Conservation (phyloP, 2,888 invertebrate genomes). For the Helicoverpa assulta region DNA sequence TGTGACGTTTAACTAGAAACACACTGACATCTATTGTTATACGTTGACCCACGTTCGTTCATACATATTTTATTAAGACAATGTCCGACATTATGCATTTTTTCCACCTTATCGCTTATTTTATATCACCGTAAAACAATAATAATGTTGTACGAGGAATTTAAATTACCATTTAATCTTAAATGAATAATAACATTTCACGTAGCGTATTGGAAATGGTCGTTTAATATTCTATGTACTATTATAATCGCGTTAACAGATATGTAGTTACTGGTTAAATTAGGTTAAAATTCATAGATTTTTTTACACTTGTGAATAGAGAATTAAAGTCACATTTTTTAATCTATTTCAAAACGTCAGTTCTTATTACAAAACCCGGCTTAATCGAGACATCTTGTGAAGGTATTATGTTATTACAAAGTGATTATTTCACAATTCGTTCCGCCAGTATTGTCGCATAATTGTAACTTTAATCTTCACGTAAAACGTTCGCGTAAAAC, state of each 20-base stretch:
- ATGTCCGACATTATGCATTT: slow-evolving; percentile 18
- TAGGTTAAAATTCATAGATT: slow-evolving; percentile 1
- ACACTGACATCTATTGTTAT: slow-evolving; percentile 60
- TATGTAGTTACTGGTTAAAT: slow-evolving; percentile 1
- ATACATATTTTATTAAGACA: slow-evolving; percentile 49
- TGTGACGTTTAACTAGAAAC: slow-evolving; percentile 11
- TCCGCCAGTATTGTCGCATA: slow-evolving; percentile 28
- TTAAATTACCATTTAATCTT: slow-evolving; percentile 2
- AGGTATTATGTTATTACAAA: slow-evolving; percentile 31
- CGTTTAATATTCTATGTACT: slow-evolving; percentile 5
- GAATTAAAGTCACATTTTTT: not conserved
- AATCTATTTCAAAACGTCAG: not conserved
- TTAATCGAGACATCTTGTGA: slow-evolving; percentile 18
- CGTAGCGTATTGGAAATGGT: slow-evolving; percentile 14
- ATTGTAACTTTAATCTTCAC: slow-evolving; percentile 39
- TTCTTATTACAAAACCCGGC: not conserved
- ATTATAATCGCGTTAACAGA: slow-evolving; percentile 16
- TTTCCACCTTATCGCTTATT: slow-evolving; percentile 39
- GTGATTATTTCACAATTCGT: slow-evolving; percentile 49
- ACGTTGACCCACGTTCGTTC: slow-evolving; percentile 56
- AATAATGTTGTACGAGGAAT: slow-evolving; percentile 16
- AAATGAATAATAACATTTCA: not conserved
- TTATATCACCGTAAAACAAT: slow-evolving; percentile 25
- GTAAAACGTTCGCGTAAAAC: slow-evolving; percentile 19
- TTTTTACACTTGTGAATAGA: not conserved